phyloP scores from a whole-genome alignment of 1,140 invertebrate genomes.

The Yoshiicerus persimilis region DNA sequence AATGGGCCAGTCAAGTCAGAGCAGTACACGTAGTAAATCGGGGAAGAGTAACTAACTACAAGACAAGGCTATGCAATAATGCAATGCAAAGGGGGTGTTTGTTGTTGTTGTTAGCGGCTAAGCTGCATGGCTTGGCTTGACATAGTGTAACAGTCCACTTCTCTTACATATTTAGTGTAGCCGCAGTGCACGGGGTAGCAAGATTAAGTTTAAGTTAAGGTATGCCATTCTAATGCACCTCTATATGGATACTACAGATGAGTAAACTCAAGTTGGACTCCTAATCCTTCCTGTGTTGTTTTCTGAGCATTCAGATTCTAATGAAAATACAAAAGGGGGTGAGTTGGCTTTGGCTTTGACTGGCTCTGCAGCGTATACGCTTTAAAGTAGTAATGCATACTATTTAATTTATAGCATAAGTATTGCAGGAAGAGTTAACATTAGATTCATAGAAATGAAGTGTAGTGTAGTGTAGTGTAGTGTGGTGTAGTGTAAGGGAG shows the following conservation, averaged over 20 bases:
- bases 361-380: too few relatives aligned
- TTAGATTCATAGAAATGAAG: too few relatives aligned
- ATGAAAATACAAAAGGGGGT: slow-evolving; percentile 12
- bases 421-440: too few relatives aligned
- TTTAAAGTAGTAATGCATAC: too few relatives aligned
- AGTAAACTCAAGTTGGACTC: background rate
- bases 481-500: background rate
- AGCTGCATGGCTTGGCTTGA: background rate
- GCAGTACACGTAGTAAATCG: background rate
- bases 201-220: background rate
- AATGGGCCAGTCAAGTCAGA: background rate
- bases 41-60: background rate
- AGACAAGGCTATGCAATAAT: background rate
- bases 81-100: background rate
- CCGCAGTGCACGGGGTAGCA: background rate
- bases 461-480: background rate
- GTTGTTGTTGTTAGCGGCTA: background rate
- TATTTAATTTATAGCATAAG: background rate
- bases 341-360: background rate
- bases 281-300: background rate
- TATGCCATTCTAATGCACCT: background rate
- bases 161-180: background rate
- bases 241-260: background rate
- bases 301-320: background rate
- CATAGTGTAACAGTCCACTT: background rate